Evolutionary conservation across 2,888 invertebrate species (phyloP).

Genomic region (Calameuta pallipes): DNA sequence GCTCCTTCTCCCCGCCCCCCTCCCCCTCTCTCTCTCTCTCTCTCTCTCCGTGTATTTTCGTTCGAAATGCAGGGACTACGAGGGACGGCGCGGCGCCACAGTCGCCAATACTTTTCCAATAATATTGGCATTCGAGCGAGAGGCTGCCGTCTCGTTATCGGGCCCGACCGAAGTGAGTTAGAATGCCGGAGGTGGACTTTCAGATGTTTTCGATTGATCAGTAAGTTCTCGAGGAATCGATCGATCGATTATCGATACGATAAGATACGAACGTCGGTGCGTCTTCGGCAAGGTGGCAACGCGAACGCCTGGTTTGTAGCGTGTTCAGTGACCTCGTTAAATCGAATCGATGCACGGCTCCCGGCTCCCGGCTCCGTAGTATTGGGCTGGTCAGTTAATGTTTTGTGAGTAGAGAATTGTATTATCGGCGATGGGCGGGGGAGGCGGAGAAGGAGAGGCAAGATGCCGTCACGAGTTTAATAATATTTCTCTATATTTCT

Average conservation of each 20-base stretch:
- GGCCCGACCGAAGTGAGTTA: no score
- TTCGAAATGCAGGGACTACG: neutral
- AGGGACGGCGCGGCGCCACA: neutral
- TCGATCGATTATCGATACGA: neutral
- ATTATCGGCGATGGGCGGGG: neutral
- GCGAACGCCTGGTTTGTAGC: neutral
- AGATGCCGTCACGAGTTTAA: neutral
- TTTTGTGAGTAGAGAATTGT: neutral
- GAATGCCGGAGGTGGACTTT: neutral
- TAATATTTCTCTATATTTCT: neutral
- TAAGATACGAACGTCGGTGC: neutral
- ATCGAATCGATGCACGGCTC: neutral
- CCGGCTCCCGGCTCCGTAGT: neutral
- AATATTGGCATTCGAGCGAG: neutral
- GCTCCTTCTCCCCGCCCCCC: neutral
- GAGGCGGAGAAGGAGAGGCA: no score
- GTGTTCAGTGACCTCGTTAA: neutral
- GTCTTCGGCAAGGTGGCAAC: neutral
- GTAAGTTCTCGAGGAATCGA: neutral
- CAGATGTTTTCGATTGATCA: neutral
- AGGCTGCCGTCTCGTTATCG: neutral
- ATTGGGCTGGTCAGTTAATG: neutral
- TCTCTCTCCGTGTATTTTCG: neutral
- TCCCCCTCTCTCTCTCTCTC: neutral
- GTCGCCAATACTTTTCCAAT: neutral